A percentile compares a stretch with the other conserved stretches of the same genome.
Evolutionary conservation across 1,140 invertebrate genomes (phyloP).

Genomic region (Brachionus plicatilis): DNA sequence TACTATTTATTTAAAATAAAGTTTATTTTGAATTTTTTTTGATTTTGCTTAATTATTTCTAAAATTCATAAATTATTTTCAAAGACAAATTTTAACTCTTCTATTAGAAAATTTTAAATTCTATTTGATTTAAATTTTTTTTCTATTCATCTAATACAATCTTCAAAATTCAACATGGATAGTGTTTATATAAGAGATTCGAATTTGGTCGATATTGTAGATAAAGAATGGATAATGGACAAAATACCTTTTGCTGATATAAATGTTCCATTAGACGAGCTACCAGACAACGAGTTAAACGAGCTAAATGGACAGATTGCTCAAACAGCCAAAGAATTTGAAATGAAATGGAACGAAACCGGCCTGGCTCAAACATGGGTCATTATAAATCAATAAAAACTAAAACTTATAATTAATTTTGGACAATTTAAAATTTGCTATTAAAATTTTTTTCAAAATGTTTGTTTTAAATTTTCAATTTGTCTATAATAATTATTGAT

Average conservation of each 20-base stretch:
- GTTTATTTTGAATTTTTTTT: not conserved
- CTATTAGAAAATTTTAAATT: not conserved
- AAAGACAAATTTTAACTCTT: not conserved
- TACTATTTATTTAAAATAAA: not conserved
- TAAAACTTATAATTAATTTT: not conserved
- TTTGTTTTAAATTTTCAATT: not conserved
- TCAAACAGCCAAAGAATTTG: constrained; percentile 30
- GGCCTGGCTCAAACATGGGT: constrained; percentile 37
- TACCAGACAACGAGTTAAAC: constrained; percentile 30
- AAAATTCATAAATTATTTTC: not conserved
- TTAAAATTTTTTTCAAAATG: not conserved
- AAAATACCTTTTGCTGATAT: constrained; percentile 29
- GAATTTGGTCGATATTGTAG: constrained; percentile 28
- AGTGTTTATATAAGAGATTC: constrained; percentile 26
- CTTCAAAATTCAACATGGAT: constrained; percentile 9
- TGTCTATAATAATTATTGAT: no score
- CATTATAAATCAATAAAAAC: constrained; percentile 18
- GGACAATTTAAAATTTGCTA: not conserved
- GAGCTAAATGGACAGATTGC: constrained; percentile 21
- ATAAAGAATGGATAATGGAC: constrained; percentile 35
- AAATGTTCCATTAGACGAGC: constrained; percentile 28
- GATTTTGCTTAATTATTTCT: not conserved
- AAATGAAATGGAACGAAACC: constrained; percentile 40
- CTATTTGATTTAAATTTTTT: not conserved
- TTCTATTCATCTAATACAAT: not conserved